Evolutionary conservation across 2,113 vertebrate species (phyloP).

Genomic region (Sinocyclocheilus maitianheensis): DNA sequence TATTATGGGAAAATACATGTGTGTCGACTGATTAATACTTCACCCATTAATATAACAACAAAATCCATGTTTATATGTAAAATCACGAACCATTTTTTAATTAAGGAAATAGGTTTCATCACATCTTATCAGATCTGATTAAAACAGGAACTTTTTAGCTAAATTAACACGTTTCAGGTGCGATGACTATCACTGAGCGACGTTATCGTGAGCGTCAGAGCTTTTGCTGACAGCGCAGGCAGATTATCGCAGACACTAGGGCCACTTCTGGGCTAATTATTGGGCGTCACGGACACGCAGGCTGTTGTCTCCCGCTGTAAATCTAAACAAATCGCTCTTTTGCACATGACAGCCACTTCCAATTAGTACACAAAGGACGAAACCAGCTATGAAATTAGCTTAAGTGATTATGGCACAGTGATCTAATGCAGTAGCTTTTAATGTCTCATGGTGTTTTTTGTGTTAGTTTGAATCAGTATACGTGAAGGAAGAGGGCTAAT

Average conservation of each 20-base stretch:
- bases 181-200: constrained; percentile 15
- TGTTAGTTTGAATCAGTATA: background rate
- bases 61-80: background rate
- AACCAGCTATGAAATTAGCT: constrained; percentile 41
- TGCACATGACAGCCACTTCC: constrained; percentile 51
- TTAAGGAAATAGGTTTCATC: background rate
- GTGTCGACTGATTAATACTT: background rate
- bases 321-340: constrained; percentile 31
- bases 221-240: constrained; percentile 43
- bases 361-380: constrained; percentile 43
- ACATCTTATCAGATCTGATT: constrained; percentile 14
- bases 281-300: constrained; percentile 33
- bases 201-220: constrained; percentile 37
- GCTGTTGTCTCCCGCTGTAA: constrained; percentile 29
- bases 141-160: background rate
- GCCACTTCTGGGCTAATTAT: constrained; percentile 49
- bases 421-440: constrained; percentile 44
- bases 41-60: background rate
- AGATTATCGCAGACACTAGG: constrained; percentile 42
- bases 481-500: constrained; percentile 32
- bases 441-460: background rate
- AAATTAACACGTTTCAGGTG: constrained; percentile 46
- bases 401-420: constrained; percentile 49
- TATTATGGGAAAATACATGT: background rate
- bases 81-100: background rate